Evolutionary conservation across 2,797 vertebrate genomes (phyloP), one percentile per base, ranked within the genome.

Genomic region (Microchirus variegatus): DNA sequence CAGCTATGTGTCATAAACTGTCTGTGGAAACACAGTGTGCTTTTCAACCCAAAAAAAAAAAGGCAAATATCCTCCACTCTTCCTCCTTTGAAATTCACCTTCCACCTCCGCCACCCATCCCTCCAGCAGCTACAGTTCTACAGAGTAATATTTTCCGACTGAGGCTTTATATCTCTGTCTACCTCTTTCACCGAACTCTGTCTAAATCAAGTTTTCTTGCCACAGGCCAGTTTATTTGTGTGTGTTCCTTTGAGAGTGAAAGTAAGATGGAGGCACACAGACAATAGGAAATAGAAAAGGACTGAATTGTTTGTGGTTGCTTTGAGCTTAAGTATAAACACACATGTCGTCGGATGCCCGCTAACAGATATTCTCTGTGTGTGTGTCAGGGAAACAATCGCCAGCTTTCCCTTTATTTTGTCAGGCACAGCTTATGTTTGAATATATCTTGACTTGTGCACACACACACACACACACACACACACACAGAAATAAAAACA

Each of bases 341-440:
- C 19, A 8, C 51, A 46, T 51, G 54, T 55, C 52, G 48, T 41
- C 12, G 26, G 6, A 18, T 56, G 15, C 51, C 36, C 22, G 22
- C 22, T 22, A 22, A 22, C 22, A 22, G 22, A 22, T 22, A 22
- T 22, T 22, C 22, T 22, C 22, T 63, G 31, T 61, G 16, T 70
- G 47, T 58, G 59, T 59, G 41, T 60, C 31, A 6, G 37, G 41
- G 42, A 16, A 61, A 55, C 51, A 62, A 68, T 45, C 53, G 50
- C 58, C 57, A 55, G 57, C 51, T 22, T 73, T 57, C 53, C 54
- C 70, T 74, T 70, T 66, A 72, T 62, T 18, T 50, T 77, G 73
- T 78, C 77, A 76, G 80, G 78, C 77, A 77, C 76, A 77, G 73
- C 63, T 83, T 70, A 58, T 54, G 59, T 55, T 42, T 75, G 79